Evolutionary conservation across 2,888 invertebrate species (phyloP), one percentile per base, ranked within the genome.

Genomic region (Eueremaeus valkanovi): DNA sequence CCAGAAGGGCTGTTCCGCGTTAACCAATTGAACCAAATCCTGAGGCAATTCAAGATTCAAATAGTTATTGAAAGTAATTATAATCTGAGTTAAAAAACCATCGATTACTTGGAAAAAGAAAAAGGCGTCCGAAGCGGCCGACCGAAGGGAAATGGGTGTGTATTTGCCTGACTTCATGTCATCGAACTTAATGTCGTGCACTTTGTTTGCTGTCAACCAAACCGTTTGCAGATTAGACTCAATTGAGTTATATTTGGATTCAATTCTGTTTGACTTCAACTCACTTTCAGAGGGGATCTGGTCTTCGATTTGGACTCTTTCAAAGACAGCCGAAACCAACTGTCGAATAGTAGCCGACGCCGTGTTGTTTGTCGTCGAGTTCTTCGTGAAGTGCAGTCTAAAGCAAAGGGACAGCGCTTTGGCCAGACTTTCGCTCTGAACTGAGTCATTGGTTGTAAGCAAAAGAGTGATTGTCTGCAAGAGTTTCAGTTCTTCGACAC

Each of bases 311-410:
- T 77, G 66, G 2, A 93, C 92, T 72, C 94, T 86, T 82, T 95
- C 95, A 84, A 94, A 94, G 3, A 94, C 93, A 75, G 95, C 86
- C 29, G 94, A 93, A 29, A 97, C 95, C 36, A 98, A 86, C 83
- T 99, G 98, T 29, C 98, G 86, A 33, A 99, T 95, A 0, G 97
- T 97, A 42, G 99, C 99, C 1, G 97, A 96, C 9, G 98, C 98
- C 16, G 98, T 96, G 84, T 97, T 98, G 72, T 93, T 92, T 61
- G 95, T 96, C 77, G 95, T 95, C 1, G 91, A 89, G 85, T 98
- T 97, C 84, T 93, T 92, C 9, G 94, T 90, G 80, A 94, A 92
- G 83, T 98, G 95, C 81, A 99, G 88, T n/a, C 95, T 90, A 85
- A 99, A 95, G 84, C 97, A 97, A 79, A 98, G 86, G 63, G 97